Percentiles rank a stretch among this genome's conserved stretches.
Evolutionary conservation across 2,797 vertebrate species (phyloP).

Genomic region (Muraenolepis orangiensis): DNA sequence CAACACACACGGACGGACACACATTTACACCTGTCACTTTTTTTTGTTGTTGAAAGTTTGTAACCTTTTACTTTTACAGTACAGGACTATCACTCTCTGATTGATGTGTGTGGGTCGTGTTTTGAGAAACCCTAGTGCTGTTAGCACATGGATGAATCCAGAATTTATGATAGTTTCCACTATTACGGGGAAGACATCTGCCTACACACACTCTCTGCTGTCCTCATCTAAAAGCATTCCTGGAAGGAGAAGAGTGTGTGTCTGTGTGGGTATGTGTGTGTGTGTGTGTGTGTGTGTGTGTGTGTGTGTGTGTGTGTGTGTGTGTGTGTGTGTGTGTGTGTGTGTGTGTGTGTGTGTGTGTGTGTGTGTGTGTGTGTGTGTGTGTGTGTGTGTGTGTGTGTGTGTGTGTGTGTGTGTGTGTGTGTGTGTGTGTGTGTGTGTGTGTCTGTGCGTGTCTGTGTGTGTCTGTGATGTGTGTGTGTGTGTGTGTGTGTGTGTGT

Average conservation of each 20-base stretch:
- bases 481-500: conserved; percentile 10
- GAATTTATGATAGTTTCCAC: conserved; percentile 66
- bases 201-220: conserved; percentile 41
- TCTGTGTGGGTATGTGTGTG: conserved; percentile 23
- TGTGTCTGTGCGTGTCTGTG: background rate
- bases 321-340: conserved; percentile 2
- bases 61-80: conserved; percentile 5
- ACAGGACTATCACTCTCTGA: conserved; percentile 36
- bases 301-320: conserved; percentile 13
- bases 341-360: conserved; percentile 6
- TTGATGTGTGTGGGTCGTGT: conserved; percentile 33
- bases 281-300: conserved; percentile 20
- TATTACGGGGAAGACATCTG: conserved; percentile 57
- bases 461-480: conserved; percentile 18
- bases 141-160: conserved; percentile 31
- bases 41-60: background rate
- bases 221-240: conserved; percentile 70
- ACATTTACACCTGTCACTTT: background rate
- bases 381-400: conserved; percentile 19
- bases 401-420: conserved; percentile 2
- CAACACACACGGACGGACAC: background rate
- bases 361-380: conserved; percentile 7
- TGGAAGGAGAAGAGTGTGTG: conserved; percentile 46
- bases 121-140: conserved; percentile 29
- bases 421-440: background rate